Base-by-base conservation (phyloP, 2,113 vertebrate genomes). In the Dicerorhinus sumatrensis region DNA sequence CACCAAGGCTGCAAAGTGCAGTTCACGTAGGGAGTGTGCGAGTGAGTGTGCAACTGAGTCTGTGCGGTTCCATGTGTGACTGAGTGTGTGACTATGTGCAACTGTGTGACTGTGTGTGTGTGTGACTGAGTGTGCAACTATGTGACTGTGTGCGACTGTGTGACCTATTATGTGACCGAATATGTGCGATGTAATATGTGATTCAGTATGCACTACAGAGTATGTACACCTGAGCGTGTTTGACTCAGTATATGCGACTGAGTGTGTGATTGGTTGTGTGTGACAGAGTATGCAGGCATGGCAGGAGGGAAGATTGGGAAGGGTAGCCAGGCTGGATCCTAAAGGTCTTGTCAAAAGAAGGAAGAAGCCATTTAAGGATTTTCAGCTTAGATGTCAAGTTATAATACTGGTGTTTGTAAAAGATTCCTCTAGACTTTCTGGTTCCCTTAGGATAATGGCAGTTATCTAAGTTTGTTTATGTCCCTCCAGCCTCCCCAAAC, bases 261-360 rank as follows among this genome's bases (percentile, higher is more conserved):
- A 8, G 13, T 25, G 36, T 42, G 72, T 36, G 69, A 33, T 20
- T 12, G 33, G 4, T 54, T 54, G 70, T 8, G 36, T 75, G 63
- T 10, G 8, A 2, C 14, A 3, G 23, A 46, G 48, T 0, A 0
- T 31, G 10, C 77, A 14, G 8, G 20, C 13, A 27, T 10, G 0
- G 11, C 27, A 14, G 13, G 10, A 20, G 29, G n/a, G 17, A 4
- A 1, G 36, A 27, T 6, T 18, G 1, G 27, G 29, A 42, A 17
- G 21, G 17, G 60, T 21, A n/a, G 9, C 42, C 27, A 16, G 76
- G 11, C 23, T 51, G 25, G 13, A 3, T 8, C 2, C 56, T 8
- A 8, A 23, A 6, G 58, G 18, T 65, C 42, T 56, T 25, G 42
- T 63, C 36, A 4, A 33, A 62, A 29, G 62, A 42, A 51, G 14